Evolutionary conservation across 1,140 invertebrate species (phyloP), one percentile per base, ranked within the genome.

Genomic region (Parasteatoda tepidariorum): DNA sequence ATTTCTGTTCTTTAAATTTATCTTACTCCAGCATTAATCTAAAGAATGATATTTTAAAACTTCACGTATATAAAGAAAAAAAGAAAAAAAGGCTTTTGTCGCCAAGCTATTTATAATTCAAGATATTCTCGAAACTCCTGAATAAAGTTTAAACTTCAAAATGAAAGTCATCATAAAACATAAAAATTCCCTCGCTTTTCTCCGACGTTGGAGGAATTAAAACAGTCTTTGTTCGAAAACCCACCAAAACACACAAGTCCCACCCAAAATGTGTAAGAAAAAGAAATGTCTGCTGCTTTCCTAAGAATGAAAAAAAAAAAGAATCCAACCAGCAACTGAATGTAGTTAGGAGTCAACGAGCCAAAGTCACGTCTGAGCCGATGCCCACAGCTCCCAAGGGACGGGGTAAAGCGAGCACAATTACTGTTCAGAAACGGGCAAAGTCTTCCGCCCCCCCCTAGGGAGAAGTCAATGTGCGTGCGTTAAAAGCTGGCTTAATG

Each of bases 401-500:
- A 15, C 13, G 26, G 22, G 18, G 15, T 38, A 61, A 28, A 61
- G 54, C 54, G 71, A 61, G 54, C 26, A 74, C 71, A 74, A 74
- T 74, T 74, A 74, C 71, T 31, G 71, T 61, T 61, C 28, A 4
- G 18, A 3, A 26, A 57, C 24, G n/a, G 24, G 59, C 57, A 34
- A 1, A 30, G 31, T 33, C 59, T 55, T 9, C n/a, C 18, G 71
- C 54, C 7, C 9, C n/a, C 13, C 24, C 34, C 4, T 18, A 18
- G 38, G 38, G 18, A 18, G 18, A 48, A 18, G 4, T 0, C 9
- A 18, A 34, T 31, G 33, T 62, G 73, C 59, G 73, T 76, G 73
- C 73, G 73, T 48, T 76, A 76, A 76, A 76, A 76, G 73, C 55
- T 64, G 57, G 73, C 26, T 57, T 76, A 76, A 76, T 76, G 73